Evolutionary conservation across 2,113 vertebrate genomes (phyloP).

Genomic region (Terrapene triunguis): DNA sequence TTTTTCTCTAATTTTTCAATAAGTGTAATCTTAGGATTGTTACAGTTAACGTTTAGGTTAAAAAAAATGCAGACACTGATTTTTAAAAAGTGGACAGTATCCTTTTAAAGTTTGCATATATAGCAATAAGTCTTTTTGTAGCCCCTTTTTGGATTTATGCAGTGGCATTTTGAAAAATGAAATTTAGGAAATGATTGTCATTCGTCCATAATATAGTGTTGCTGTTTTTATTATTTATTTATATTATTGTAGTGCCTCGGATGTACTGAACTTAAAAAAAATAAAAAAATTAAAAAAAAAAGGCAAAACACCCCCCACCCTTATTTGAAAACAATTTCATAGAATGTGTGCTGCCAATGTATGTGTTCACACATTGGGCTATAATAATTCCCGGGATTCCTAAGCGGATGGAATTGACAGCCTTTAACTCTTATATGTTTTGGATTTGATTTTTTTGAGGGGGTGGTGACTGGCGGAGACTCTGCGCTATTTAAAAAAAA

Average conservation of each 20-base stretch:
- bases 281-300: neutral
- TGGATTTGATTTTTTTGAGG: neutral
- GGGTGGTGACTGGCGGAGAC: neutral
- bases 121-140: neutral
- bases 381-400: neutral
- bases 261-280: neutral
- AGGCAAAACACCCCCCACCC: neutral
- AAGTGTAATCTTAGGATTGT: neutral
- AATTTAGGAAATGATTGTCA: neutral
- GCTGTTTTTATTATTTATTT: neutral
- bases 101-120: neutral
- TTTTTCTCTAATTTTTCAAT: neutral
- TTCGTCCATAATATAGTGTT: neutral
- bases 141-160: rapidly evolving
- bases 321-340: neutral
- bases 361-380: neutral
- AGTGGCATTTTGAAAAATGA: neutral
- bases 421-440: rapidly evolving
- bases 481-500: neutral
- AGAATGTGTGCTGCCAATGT: neutral
- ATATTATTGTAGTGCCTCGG: neutral
- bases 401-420: rapidly evolving
- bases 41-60: neutral
- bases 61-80: neutral
- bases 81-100: neutral